Conservation (phyloP, 1,140 invertebrate species). For the Elymnias hypermnestra region DNA sequence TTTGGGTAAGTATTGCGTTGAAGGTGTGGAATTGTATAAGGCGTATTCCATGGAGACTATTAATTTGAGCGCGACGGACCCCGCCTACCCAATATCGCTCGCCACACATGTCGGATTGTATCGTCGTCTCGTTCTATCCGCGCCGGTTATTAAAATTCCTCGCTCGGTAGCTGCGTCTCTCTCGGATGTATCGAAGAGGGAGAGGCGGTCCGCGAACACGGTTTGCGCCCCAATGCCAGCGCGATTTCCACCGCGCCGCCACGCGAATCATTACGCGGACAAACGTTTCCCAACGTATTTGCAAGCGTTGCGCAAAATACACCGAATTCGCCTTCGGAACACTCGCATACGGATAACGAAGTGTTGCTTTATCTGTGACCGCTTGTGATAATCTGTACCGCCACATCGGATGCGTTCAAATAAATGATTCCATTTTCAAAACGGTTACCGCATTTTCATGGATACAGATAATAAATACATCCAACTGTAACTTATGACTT, state of each 20-base stretch:
- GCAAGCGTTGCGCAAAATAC: slow-evolving; percentile 23
- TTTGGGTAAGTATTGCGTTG: no score
- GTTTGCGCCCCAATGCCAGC: slow-evolving; percentile 57
- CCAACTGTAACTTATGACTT: no score
- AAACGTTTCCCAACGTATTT: slow-evolving; percentile 38
- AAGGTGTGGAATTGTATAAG: slow-evolving; percentile 44
- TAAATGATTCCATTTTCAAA: background rate
- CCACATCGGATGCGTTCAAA: slow-evolving; percentile 3
- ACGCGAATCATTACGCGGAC: slow-evolving; percentile 64
- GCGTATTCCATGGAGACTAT: slow-evolving; percentile 58
- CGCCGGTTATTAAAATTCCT: slow-evolving; percentile 73
- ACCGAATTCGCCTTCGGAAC: slow-evolving; percentile 16
- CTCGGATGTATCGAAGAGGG: slow-evolving; percentile 41
- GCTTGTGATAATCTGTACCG: slow-evolving; percentile 11
- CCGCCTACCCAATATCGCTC: slow-evolving; percentile 67
- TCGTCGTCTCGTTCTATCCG: slow-evolving; percentile 60
- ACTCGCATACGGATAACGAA: slow-evolving; percentile 5
- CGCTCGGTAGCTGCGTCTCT: slow-evolving; percentile 63
- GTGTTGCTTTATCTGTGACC: slow-evolving; percentile 19
- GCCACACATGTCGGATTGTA: slow-evolving; percentile 63
- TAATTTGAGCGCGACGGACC: slow-evolving; percentile 72
- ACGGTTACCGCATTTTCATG: background rate
- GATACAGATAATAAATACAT: no score
- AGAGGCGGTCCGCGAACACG: slow-evolving; percentile 49
- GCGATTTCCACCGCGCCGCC: slow-evolving; percentile 65